These are phyloP conservation scores for Lacerta agilis DNA, from an alignment of 2,797 vertebrate genomes.

Conservation along the genomic window DNA sequence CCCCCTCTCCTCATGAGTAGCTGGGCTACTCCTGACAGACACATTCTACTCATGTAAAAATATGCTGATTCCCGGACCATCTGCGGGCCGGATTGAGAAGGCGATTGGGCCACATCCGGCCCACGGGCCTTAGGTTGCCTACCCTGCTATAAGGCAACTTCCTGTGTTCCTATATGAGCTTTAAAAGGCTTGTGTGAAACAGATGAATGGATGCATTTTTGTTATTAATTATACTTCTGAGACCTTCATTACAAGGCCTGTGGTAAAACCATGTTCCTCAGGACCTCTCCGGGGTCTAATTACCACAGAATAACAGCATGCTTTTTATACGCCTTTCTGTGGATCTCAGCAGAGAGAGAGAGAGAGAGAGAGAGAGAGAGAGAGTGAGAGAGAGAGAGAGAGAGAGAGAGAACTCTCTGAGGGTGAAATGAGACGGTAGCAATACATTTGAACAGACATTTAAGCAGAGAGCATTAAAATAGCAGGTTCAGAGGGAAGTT, in stretches of 20 bases:
- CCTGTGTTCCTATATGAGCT: background rate
- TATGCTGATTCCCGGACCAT: too few species aligned
- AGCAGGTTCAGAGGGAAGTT: background rate
- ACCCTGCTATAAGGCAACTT: too few species aligned
- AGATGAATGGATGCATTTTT: constrained; percentile 13
- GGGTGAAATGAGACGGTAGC: background rate
- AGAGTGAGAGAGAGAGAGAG: too few species aligned
- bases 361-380: too few species aligned
- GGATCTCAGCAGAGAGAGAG: background rate
- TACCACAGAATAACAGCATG: background rate
- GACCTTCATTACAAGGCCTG: background rate
- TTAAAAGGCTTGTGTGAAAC: constrained; percentile 7
- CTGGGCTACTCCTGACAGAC: too few species aligned
- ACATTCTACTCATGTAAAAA: too few species aligned
- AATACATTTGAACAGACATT: background rate
- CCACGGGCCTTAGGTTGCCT: too few species aligned
- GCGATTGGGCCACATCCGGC: too few species aligned
- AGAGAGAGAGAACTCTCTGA: too few species aligned
- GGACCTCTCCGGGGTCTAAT: background rate
- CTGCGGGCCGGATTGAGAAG: too few species aligned
- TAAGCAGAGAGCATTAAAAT: background rate
- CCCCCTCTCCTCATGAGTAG: too few species aligned
- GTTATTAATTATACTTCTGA: background rate
- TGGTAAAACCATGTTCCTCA: background rate
- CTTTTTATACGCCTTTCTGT: background rate